Evolutionary conservation across 2,888 invertebrate genomes (phyloP).

Genomic region (Hypena proboscidalis): DNA sequence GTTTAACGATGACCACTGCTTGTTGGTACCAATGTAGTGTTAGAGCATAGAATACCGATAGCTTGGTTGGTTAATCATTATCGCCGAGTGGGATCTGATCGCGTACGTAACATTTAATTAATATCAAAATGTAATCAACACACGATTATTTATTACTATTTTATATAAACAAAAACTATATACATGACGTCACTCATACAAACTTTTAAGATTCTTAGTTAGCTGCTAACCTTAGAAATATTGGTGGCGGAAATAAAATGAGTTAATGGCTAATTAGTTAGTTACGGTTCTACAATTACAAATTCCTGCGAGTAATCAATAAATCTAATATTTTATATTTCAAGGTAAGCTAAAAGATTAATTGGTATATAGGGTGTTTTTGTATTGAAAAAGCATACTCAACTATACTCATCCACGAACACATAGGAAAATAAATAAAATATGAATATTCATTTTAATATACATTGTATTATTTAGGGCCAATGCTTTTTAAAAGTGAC

Average conservation of each 20-base stretch:
- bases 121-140: no score
- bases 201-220: background rate
- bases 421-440: no score
- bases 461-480: no score
- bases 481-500: no score
- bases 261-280: no score
- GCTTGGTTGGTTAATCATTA: conserved; percentile 2
- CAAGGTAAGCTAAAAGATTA: conserved; percentile 16
- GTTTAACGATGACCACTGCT: conserved; percentile 21
- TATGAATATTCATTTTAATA: no score
- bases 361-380: no score
- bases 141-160: background rate
- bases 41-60: background rate
- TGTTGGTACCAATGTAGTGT: conserved; percentile 7
- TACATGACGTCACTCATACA: background rate
- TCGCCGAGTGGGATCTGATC: background rate
- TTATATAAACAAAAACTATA: background rate
- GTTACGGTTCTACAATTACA: no score
- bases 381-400: no score
- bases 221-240: conserved; percentile 4
- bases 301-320: background rate
- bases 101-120: background rate
- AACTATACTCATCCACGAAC: no score
- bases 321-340: background rate
- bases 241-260: conserved; percentile 11